Base-by-base conservation (phyloP, 2,888 invertebrate genomes). In the Tiliacea aurago region DNA sequence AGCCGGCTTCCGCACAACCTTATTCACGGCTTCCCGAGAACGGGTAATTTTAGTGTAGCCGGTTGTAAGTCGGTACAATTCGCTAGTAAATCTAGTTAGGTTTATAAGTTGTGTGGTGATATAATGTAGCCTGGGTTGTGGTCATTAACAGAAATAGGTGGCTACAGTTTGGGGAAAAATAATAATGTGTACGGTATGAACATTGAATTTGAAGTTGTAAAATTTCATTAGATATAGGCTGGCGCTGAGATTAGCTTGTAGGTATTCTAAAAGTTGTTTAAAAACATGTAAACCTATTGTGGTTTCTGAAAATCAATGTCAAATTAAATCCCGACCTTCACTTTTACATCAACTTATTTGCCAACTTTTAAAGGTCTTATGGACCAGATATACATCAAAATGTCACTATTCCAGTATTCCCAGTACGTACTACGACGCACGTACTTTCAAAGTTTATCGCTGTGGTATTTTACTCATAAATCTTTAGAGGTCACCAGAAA, bases 21-120 rank as follows among this genome's bases (percentile, higher is more conserved):
- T 84, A 83, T 83, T 84, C 83, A 83, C 75, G 83, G 74, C 70
- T 84, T 82, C 56, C 83, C 70, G 70, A 70, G 75, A 58, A 53
- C 70, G 73, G 78, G 76, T 72, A 84, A 81, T 78, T 82, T 86
- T 63, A 71, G 76, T 65, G 80, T 62, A 74, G 66, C 41, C 69
- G 62, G 23, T 61, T 59, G 67, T 71, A 75, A 77, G 72, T 68
- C 51, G 45, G 45, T 28, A 70, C 73, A 72, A 66, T 47, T 70
- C 45, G 71, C 70, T 70, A 62, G 71, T n/a, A n/a, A n/a, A 86
- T 72, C 61, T 67, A 37, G 41, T 53, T 68, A 11, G 55, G 58
- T 56, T 80, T 74, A 70, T 51, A 68, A 65, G 51, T 45, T 45
- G 11, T 45, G 51, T 51, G 49, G 58, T n/a, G 43, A 11, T 61